Conservation (phyloP, 2,113 vertebrate genomes). For the Panthera uncia region DNA sequence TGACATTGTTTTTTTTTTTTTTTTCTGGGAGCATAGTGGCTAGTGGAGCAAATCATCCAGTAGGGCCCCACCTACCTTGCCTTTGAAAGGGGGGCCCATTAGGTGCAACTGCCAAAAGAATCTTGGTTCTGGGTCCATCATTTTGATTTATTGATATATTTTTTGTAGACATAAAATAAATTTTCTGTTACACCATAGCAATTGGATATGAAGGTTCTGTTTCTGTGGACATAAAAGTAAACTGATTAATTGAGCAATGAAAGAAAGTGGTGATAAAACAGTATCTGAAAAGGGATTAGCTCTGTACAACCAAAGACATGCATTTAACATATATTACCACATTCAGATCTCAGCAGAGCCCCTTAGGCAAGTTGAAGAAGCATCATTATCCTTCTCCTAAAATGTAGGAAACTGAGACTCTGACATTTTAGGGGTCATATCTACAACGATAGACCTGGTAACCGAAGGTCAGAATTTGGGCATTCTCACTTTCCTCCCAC, state of each 20-base stretch:
- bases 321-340: not conserved
- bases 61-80: not conserved
- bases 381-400: not conserved
- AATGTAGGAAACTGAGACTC: not conserved
- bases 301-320: not conserved
- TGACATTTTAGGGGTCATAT: not conserved
- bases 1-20: not conserved
- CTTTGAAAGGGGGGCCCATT: not conserved
- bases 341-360: not conserved
- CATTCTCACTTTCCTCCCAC: not conserved
- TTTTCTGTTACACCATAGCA: not conserved
- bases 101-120: not conserved
- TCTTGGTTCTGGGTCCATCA: not conserved
- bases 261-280: not conserved
- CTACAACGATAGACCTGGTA: not conserved
- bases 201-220: not conserved
- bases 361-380: not conserved
- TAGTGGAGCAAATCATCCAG: not conserved
- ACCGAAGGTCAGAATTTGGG: not conserved
- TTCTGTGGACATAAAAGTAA: constrained; percentile 14
- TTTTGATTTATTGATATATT: not conserved
- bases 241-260: not conserved
- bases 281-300: not conserved
- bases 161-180: not conserved
- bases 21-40: not conserved